Base-by-base conservation (phyloP, 1,140 invertebrate genomes). In the Leptonema lineaticorne region DNA sequence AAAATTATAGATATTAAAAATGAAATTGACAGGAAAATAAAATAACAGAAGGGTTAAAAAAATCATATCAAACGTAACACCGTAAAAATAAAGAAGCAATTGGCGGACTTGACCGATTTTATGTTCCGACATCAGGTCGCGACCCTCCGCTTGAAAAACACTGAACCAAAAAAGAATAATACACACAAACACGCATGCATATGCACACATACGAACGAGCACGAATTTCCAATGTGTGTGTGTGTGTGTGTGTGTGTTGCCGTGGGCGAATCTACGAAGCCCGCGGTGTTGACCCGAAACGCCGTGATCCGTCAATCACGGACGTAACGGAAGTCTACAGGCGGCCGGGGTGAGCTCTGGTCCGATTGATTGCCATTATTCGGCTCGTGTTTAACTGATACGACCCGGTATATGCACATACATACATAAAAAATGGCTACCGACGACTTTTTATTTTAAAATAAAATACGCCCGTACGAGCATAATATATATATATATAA, bases 261-360 rank as follows among this genome's bases (percentile, higher is more conserved):
- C 63, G 3, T 8, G 5, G 63, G 63, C 63, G 11, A 53, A 30
- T 48, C 63, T 53, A 50, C 46, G 27, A 16, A 14, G 16, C 33
- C 37, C 27, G 28, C 63, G 28, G 24, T 64, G 29, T 64, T 53
- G 63, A 48, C 63, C 63, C 48, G 45, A 48, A 50, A 22, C 63
- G 28, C 63, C 63, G 63, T 64, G 63, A 64, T 64, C 63, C 41
- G 63, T 64, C 63, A 64, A 64, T 64, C 63, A 64, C 28, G 45
- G 59, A 22, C 26, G 24, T 30, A 48, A 53, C 63, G 63, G 41
- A 64, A 64, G 57, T 59, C 57, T 59, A 11, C 57, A 28, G 24
- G 26, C 24, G 26, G 28, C 53, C 53, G 24, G 57, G 57, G 27
- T 59, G 30, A 59, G 57, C 28, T 33, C 16, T 24, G 57, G 24